phyloP scores from a whole-genome alignment of 2,888 invertebrate genomes.

The Drosophila mayaguana region DNA sequence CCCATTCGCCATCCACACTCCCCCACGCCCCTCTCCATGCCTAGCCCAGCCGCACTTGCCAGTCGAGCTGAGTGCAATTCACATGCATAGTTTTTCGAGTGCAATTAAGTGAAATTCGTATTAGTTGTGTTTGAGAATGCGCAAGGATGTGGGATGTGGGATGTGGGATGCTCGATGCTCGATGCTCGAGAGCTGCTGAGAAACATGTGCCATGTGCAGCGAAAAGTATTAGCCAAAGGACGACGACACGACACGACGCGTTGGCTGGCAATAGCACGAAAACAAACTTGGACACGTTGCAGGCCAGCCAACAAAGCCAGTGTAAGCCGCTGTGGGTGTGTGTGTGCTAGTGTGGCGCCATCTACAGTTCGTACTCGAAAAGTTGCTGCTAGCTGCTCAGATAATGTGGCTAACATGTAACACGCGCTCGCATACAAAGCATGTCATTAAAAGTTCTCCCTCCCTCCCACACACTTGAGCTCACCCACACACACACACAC shows the following conservation, averaged over 20 bases:
- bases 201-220: slow-evolving; percentile 52
- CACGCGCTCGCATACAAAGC: slow-evolving; percentile 75
- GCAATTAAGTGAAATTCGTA: slow-evolving; percentile 77
- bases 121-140: slow-evolving; percentile 56
- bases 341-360: slow-evolving; percentile 5
- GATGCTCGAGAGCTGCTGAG: slow-evolving; percentile 18
- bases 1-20: neutral
- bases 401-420: slow-evolving; percentile 71
- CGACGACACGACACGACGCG: slow-evolving; percentile 35
- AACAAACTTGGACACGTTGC: slow-evolving; percentile 64
- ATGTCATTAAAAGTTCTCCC: slow-evolving; percentile 71
- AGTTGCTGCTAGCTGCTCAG: slow-evolving; percentile 62
- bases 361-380: slow-evolving; percentile 32
- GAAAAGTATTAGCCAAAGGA: slow-evolving; percentile 65
- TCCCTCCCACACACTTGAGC: neutral
- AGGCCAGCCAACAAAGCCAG: slow-evolving; percentile 11
- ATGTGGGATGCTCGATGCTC: neutral
- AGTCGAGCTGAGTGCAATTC: slow-evolving; percentile 72
- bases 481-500: neutral
- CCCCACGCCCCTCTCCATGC: neutral
- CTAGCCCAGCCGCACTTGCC: slow-evolving; percentile 54
- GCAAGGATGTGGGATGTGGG: slow-evolving; percentile 11
- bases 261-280: slow-evolving; percentile 27
- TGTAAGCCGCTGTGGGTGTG: neutral
- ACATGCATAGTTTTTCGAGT: slow-evolving; percentile 74